A percentile compares a stretch with the other conserved stretches of the same genome.
Conservation (phyloP, 2,888 invertebrate species). For the Drosophila recens region DNA sequence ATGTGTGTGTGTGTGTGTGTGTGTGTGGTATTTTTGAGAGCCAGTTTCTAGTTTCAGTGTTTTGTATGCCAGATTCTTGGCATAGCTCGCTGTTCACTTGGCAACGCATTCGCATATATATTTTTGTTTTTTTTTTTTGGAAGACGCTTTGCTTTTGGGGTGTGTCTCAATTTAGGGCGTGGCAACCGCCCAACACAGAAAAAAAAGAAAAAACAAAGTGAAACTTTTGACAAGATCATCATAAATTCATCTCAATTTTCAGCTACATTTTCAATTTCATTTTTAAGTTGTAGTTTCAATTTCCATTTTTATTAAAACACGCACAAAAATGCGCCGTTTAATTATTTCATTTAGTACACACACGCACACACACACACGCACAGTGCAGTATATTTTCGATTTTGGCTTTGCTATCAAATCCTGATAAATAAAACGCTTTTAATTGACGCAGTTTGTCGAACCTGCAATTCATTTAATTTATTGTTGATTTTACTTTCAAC, state of each 20-base stretch:
- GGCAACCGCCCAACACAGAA: not conserved
- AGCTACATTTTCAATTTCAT: conserved; percentile 3
- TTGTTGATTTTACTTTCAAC: conserved; percentile 64
- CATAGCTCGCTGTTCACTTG: conserved; percentile 54
- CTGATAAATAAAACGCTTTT: conserved; percentile 26
- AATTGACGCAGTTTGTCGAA: conserved; percentile 71
- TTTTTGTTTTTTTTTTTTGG: not conserved
- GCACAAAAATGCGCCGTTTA: conserved; percentile 53
- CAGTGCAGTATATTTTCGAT: conserved; percentile 22
- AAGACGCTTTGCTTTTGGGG: conserved; percentile 17
- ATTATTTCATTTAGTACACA: conserved; percentile 43
- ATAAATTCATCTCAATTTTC: conserved; percentile 5
- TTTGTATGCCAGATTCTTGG: conserved; percentile 69
- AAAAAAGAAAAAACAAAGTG: conserved; percentile 33
- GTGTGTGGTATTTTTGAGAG: conserved; percentile 25
- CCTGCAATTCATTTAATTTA: conserved; percentile 69
- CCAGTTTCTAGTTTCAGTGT: conserved; percentile 44
- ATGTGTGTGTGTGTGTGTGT: conserved; percentile 20
- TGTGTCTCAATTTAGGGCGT: conserved; percentile 8
- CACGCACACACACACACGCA: conserved; percentile 4
- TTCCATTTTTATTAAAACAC: conserved; percentile 54
- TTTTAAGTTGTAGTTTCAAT: conserved; percentile 28
- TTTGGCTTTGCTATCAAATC: conserved; percentile 42
- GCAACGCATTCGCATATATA: conserved; percentile 24
- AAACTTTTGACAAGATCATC: conserved; percentile 50